Base-by-base conservation (phyloP, 2,797 vertebrate genomes). In the Neosilurus mollespiculum region DNA sequence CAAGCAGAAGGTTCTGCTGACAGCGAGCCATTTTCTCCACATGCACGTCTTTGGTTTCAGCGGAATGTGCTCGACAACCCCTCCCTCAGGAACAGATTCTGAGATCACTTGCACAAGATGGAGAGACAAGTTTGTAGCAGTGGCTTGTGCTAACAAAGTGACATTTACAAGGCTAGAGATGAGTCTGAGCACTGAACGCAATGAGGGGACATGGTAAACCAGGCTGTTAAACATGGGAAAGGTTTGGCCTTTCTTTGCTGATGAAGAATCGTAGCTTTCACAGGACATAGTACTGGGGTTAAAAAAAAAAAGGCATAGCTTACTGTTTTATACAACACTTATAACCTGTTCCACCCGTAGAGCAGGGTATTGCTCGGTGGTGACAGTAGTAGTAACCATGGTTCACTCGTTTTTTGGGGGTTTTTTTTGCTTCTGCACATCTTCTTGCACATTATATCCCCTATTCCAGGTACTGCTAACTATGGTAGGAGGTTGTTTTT, bases 21-120 rank as follows among this genome's bases (percentile, higher is more conserved):
- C 78, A 87, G 64, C 30, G 67, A 84, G 87, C 78, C 0, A 0
- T 37, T 85, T 84, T 22, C 0, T 5, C 11, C 0, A 65, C 80
- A 78, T 30, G 65, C 15, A 61, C 37, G 30, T 87, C 85, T 90
- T 88, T 67, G 69, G 71, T 86, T 89, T 87, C 84, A 85, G 67
- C 72, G 82, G 88, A 87, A 90, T 86, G 81, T 61, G 51, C 34
- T 62, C 20, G 85, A 87, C 78, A 65, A 82, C 80, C 69, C 62
- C 37, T 58, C 70, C 51, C 65, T 54, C 64, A 7, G 20, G 56
- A 67, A 49, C 51, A 66, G 64, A 70, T 73, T 81, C 84, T 72
- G 12, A 61, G 83, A 83, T 88, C 80, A 4, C 58, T 84, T 85
- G 11, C 18, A 12, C 53, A 49, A 62, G 37, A 78, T 9, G 26